A percentile compares a stretch with the other conserved stretches of the same genome.
Conservation (phyloP, 2,113 vertebrate genomes). For the Oxyruncus cristatus region DNA sequence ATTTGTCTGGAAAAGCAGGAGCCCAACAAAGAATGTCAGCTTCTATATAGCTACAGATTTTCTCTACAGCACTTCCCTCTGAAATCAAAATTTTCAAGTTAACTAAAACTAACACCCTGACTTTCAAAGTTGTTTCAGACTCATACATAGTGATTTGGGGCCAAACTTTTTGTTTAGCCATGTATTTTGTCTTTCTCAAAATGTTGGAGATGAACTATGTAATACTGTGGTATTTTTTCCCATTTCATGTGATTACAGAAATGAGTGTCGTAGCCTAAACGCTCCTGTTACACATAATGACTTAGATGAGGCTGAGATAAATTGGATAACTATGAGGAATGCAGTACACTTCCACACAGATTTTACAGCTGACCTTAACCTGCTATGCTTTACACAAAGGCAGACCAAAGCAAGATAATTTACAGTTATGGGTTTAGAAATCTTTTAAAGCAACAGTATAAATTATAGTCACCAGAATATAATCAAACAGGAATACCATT, state of each 20-base stretch:
- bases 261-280: neutral
- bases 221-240: neutral
- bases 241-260: neutral
- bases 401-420: neutral
- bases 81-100: neutral
- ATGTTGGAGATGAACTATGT: neutral
- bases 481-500: neutral
- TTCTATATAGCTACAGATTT: neutral
- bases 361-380: neutral
- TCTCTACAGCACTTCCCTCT: neutral
- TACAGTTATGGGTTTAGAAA: neutral
- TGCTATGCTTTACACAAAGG: neutral
- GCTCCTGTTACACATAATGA: neutral
- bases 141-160: neutral
- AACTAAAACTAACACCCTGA: fast-evolving
- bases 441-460: neutral
- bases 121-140: neutral
- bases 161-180: neutral
- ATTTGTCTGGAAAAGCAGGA: neutral
- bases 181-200: neutral
- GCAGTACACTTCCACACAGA: neutral
- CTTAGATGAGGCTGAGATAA: neutral
- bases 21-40: neutral
- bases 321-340: neutral
- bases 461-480: neutral